Evolutionary conservation across 2,888 invertebrate species (phyloP).

Genomic region (Euplexia lucipara): DNA sequence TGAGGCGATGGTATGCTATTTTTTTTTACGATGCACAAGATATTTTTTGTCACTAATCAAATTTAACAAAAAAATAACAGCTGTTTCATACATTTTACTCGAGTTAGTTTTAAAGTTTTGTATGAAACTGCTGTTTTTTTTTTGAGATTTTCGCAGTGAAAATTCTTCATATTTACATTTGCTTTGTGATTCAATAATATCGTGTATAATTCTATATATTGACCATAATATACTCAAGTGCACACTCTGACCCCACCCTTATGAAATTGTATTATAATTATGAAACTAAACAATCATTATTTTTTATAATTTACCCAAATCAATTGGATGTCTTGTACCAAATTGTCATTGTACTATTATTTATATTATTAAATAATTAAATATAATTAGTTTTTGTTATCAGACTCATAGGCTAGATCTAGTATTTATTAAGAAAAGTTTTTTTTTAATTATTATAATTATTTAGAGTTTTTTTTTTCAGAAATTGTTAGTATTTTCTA

Average conservation of each 20-base stretch:
- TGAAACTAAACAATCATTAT: conserved; percentile 43
- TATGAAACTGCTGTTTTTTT: too few species aligned
- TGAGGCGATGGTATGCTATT: too few species aligned
- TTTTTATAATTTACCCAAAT: conserved; percentile 76
- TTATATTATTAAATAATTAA: conserved; percentile 46
- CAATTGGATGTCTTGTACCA: conserved; percentile 87
- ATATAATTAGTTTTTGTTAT: conserved; percentile 65
- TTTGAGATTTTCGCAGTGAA: too few species aligned
- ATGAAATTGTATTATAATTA: conserved; percentile 65
- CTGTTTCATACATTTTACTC: too few species aligned
- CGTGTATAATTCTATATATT: conserved; percentile 4
- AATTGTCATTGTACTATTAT: conserved; percentile 73
- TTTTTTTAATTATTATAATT: conserved; percentile 61
- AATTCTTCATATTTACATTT: too few species aligned
- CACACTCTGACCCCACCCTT: conserved; percentile 60
- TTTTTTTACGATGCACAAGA: too few species aligned
- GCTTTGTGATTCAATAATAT: background rate
- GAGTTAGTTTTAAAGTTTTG: too few species aligned
- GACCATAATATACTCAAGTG: conserved; percentile 24
- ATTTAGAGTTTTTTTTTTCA: conserved; percentile 55
- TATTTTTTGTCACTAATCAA: too few species aligned
- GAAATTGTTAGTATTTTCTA: conserved; percentile 71
- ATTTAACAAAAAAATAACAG: too few species aligned
- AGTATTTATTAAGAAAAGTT: conserved; percentile 66
- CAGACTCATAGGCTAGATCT: conserved; percentile 72